Evolutionary conservation across 53 echinoderm and acorn worm species (phyloP), one percentile per base, ranked within the genome.

Genomic region (Holothuria leucospilota): DNA sequence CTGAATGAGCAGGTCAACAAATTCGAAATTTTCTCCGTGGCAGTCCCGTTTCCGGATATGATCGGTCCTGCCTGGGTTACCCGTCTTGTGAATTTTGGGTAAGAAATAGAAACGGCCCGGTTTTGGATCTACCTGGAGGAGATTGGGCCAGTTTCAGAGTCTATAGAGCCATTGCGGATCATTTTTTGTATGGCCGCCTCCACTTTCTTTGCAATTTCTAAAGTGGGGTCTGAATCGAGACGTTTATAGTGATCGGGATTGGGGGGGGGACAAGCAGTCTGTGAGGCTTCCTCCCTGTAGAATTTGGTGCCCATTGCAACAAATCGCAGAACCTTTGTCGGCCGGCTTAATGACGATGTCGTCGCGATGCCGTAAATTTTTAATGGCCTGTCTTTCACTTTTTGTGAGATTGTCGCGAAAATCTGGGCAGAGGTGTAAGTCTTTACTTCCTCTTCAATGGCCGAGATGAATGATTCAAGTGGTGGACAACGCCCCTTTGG

Each of bases 321-420:
- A 81, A n/a, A 81, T 62, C 18, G 81, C 81, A 81, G 62, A 81
- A 27, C 60, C 81, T 81, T 81, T 81, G 61, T 81, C 29, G 34
- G 61, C 61, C 21, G 61, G 81, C 40, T 81, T 81, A 26, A 81
- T 28, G 38, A 81, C 34, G 34, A 60, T 81, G 41, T 60, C 62
- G 4, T 78, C 78, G 46, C 49, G 78, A 52, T 53, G 49, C 51
- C 78, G 53, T 78, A 78, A 21, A 29, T n/a, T n/a, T 46, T n/a
- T 12, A 6, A 78, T 10, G 78, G 78, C 53, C 20, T 78, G 78
- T 49, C 78, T 46, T 13, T 71, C 13, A 75, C 51, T 42, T 49
- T 46, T 77, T 20, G 10, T 77, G 51, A 77, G 77, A 52, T n/a
- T 42, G 53, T 77, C 51, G n/a, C 20, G 49, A 21, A 77, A 77